Percentiles rank a stretch among this genome's conserved stretches.
Conservation (phyloP, 2,113 vertebrate species). For the Mionectes macconnelli region DNA sequence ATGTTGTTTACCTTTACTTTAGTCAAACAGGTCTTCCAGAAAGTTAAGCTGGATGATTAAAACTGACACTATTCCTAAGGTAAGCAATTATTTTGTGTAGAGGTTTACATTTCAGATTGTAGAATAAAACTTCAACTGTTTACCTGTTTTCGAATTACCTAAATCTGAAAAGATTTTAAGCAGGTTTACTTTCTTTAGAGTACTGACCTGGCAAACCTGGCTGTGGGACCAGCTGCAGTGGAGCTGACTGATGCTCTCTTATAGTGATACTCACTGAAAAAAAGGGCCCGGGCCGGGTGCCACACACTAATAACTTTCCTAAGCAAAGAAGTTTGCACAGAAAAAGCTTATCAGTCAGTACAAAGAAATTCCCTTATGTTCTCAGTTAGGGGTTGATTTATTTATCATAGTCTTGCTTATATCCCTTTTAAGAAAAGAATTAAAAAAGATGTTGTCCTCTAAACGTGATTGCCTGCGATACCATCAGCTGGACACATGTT, state of each 20-base stretch:
- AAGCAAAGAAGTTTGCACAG: fast-evolving
- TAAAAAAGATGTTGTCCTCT: not conserved
- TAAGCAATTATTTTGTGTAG: not conserved
- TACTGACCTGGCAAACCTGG: not conserved
- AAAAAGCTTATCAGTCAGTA: not conserved
- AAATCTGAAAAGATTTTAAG: not conserved
- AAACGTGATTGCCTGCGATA: not conserved
- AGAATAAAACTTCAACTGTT: not conserved
- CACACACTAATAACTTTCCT: not conserved
- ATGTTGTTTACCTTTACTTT: not conserved
- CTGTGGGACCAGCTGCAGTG: not conserved
- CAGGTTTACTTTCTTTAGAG: not conserved
- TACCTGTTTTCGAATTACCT: not conserved
- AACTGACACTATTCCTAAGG: not conserved
- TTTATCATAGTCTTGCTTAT: not conserved
- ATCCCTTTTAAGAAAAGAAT: not conserved
- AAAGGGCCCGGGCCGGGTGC: not conserved
- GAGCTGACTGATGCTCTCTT: fast-evolving
- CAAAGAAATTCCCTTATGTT: not conserved
- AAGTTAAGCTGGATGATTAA: not conserved
- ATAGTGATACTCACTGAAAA: not conserved
- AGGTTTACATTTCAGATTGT: not conserved
- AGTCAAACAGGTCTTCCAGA: not conserved
- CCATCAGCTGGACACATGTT: not conserved
- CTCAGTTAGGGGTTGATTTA: not conserved